These are phyloP conservation scores for Tetramorium alpestre DNA, from an alignment of 1,140 invertebrate genomes.

Conservation along the genomic window DNA sequence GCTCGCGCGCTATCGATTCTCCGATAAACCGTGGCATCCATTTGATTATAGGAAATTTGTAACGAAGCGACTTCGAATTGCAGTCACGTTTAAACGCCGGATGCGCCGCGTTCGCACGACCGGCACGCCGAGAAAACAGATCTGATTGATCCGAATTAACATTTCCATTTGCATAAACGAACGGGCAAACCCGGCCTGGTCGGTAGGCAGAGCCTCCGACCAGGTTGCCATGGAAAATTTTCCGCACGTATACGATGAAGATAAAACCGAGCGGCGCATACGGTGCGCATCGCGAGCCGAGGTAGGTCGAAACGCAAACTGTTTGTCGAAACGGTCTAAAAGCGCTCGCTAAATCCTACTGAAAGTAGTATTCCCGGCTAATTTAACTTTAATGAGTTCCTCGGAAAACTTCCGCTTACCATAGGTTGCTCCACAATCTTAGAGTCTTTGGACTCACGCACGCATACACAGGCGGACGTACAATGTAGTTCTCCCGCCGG, in stretches of 20 bases:
- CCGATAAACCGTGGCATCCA: slow-evolving; percentile 52
- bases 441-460: neutral
- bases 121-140: slow-evolving; percentile 47
- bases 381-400: slow-evolving; percentile 43
- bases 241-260: neutral
- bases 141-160: slow-evolving; percentile 59
- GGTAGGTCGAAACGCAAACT: neutral
- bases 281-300: neutral
- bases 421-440: neutral
- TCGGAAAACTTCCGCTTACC: neutral
- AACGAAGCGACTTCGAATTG: slow-evolving; percentile 42
- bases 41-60: slow-evolving; percentile 55
- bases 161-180: slow-evolving; percentile 57
- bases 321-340: neutral
- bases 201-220: neutral
- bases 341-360: neutral
- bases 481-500: neutral
- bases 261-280: neutral
- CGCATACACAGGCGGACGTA: too few relatives aligned
- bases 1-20: slow-evolving; percentile 38
- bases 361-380: neutral
- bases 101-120: slow-evolving; percentile 20
- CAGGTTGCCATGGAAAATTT: slow-evolving; percentile 38
- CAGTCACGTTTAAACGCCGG: slow-evolving; percentile 56
- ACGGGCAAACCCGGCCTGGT: neutral